Base-by-base conservation (phyloP, 53 echinoderm and acorn worm species). In the Arbacia lixula region DNA sequence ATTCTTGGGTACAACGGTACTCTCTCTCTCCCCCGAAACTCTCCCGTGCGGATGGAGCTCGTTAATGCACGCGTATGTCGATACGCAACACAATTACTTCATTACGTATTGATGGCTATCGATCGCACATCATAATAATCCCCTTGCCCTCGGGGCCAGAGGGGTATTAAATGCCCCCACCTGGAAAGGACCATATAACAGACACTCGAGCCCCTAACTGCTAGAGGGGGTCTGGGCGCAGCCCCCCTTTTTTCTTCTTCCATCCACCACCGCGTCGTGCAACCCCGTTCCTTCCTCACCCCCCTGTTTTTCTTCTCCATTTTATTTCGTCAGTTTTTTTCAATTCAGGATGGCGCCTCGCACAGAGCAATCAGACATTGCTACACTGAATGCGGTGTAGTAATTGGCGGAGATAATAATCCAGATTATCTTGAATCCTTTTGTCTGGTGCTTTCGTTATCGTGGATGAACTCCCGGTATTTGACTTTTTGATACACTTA, bases 41-140 rank as follows among this genome's bases (percentile, higher is more conserved):
- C n/a, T n/a, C n/a, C n/a, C n/a, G n/a, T n/a, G n/a, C n/a, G n/a
- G n/a, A n/a, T n/a, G n/a, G n/a, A n/a, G 28, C 69, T 69, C 14
- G 14, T 43, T 69, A 69, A 69, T 69, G 42, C 69, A 39, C 40
- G 3, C 41, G 40, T 40, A 2, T 81, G 82, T 38, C 82, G 62
- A 63, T 81, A 39, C 42, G 19, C 26, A 61, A 81, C 49, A 64
- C 82, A 81, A 81, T 81, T 81, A 81, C 82, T 81, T 81, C 82
- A 64, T 81, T 81, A 81, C 11, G 43, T 63, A 81, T 81, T 81
- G 82, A 81, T 81, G 82, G 1, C 3, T 63, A 81, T 81, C 14
- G 82, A 81, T 81, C 30, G 1, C 12, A 16, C 63, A 25, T 40
- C 49, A 63, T 81, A 81, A 43, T 81, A 81, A 81, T 81, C 82